A percentile compares a stretch with the other conserved stretches of the same genome.
These are phyloP conservation scores for Pseudomugil gertrudae DNA, from an alignment of 2,797 vertebrate species.

Conservation along the genomic window DNA sequence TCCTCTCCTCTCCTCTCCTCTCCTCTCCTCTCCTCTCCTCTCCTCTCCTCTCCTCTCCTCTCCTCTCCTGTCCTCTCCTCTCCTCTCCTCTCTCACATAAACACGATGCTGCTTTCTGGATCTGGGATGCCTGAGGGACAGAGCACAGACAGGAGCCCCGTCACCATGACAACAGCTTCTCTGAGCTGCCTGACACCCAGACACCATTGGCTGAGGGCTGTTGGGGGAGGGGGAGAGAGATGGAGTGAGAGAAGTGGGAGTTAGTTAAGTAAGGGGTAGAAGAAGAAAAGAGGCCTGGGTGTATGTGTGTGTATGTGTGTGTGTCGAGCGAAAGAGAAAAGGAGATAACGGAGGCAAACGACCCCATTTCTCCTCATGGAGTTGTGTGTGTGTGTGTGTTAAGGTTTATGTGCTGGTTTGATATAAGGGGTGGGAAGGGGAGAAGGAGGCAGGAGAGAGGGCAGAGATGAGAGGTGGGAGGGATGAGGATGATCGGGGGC, in stretches of 20 bases:
- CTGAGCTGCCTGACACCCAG: slow-evolving; percentile 82
- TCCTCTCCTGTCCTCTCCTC: background rate
- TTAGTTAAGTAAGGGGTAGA: slow-evolving; percentile 71
- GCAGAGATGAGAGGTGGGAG: slow-evolving; percentile 19
- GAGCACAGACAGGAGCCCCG: slow-evolving; percentile 80
- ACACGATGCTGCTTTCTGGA: slow-evolving; percentile 80
- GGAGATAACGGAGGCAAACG: slow-evolving; percentile 68
- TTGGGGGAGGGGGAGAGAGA: slow-evolving; percentile 64
- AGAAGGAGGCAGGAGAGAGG: slow-evolving; percentile 27
- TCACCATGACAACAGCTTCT: slow-evolving; percentile 87
- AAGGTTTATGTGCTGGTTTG: slow-evolving; percentile 61
- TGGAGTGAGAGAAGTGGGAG: slow-evolving; percentile 52
- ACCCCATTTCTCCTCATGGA: slow-evolving; percentile 75
- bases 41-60: slow-evolving; percentile 17
- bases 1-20: slow-evolving; percentile 19
- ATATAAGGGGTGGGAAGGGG: slow-evolving; percentile 20
- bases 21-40: slow-evolving; percentile 2
- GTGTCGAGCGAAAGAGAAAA: slow-evolving; percentile 32
- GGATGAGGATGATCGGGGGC: slow-evolving; percentile 38
- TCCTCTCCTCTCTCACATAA: slow-evolving; percentile 67
- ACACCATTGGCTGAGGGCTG: slow-evolving; percentile 82
- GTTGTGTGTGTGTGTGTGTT: slow-evolving; percentile 42
- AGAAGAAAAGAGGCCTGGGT: slow-evolving; percentile 28
- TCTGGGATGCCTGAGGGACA: slow-evolving; percentile 85
- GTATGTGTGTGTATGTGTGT: slow-evolving; percentile 29